These are phyloP conservation scores for Trogon surrucura DNA, from an alignment of 2,113 vertebrate genomes.

Conservation along the genomic window DNA sequence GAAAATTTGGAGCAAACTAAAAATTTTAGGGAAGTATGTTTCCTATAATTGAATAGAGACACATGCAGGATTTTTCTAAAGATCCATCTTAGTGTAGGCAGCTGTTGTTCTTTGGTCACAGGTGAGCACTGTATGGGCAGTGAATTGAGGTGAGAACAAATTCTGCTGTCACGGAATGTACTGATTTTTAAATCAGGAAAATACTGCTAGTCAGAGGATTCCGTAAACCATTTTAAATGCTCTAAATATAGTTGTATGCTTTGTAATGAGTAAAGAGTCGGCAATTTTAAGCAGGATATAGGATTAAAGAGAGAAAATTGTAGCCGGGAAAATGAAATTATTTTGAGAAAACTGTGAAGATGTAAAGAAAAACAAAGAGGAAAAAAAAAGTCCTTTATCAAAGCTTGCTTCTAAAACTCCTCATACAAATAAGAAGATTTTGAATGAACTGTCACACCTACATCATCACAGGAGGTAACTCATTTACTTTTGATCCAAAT, in stretches of 20 bases:
- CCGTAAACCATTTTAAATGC: background rate
- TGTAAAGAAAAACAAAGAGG: background rate
- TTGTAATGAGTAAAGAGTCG: background rate
- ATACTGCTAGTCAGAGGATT: background rate
- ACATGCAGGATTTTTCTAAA: background rate
- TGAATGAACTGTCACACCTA: background rate
- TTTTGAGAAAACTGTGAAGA: background rate
- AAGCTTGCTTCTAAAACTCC: background rate
- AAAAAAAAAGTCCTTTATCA: background rate
- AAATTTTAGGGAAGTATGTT: background rate
- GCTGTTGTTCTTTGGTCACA: background rate
- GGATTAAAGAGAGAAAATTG: background rate
- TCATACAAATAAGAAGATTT: background rate
- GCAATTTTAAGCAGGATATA: background rate
- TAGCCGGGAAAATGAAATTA: background rate
- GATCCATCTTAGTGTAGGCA: background rate
- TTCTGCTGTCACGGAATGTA: background rate
- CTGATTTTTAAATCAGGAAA: background rate
- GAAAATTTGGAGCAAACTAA: background rate
- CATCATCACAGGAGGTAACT: background rate
- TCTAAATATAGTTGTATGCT: background rate
- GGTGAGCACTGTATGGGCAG: background rate
- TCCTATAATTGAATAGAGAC: background rate
- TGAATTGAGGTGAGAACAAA: background rate
- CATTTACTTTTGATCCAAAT: background rate